phyloP scores from a whole-genome alignment of 2,797 vertebrate genomes.

The Neostethus bicornis region DNA sequence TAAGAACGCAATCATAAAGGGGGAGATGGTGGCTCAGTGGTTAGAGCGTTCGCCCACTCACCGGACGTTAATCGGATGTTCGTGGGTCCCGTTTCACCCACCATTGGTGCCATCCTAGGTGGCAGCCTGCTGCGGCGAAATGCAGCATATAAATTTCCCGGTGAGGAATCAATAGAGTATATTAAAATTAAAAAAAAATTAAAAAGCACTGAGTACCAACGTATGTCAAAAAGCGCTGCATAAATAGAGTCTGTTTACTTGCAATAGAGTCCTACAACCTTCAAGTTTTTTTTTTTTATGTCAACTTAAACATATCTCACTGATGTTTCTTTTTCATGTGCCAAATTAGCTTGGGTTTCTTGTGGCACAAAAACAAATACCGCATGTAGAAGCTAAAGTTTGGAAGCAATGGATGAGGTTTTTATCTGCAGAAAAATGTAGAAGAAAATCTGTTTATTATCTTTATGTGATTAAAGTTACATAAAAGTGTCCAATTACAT shows the following conservation, averaged over 20 bases:
- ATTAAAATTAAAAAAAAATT: too few species aligned
- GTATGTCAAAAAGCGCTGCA: too few species aligned
- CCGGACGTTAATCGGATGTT: too few species aligned
- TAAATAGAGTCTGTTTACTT: background rate
- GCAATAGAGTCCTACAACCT: constrained; percentile 29
- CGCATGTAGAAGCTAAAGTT: constrained; percentile 31
- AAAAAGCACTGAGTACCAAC: too few species aligned
- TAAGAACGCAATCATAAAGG: too few species aligned
- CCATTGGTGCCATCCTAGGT: too few species aligned
- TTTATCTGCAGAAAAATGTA: constrained; percentile 30
- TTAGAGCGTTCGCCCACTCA: too few species aligned
- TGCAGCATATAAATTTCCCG: too few species aligned
- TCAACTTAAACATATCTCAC: constrained; percentile 1
- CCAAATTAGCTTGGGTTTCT: constrained; percentile 43
- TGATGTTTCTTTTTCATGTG: constrained; percentile 43
- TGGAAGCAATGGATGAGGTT: constrained; percentile 23
- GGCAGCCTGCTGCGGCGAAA: too few species aligned
- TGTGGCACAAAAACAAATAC: constrained; percentile 9
- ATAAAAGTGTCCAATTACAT: constrained; percentile 26
- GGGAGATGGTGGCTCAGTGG: too few species aligned
- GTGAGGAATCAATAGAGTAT: too few species aligned
- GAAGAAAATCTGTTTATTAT: background rate
- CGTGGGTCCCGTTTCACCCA: too few species aligned
- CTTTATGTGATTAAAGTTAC: constrained; percentile 45
- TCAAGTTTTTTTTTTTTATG: constrained; percentile 37